Evolutionary conservation across 2,888 invertebrate genomes (phyloP).

Genomic region (Adelphocoris suturalis): DNA sequence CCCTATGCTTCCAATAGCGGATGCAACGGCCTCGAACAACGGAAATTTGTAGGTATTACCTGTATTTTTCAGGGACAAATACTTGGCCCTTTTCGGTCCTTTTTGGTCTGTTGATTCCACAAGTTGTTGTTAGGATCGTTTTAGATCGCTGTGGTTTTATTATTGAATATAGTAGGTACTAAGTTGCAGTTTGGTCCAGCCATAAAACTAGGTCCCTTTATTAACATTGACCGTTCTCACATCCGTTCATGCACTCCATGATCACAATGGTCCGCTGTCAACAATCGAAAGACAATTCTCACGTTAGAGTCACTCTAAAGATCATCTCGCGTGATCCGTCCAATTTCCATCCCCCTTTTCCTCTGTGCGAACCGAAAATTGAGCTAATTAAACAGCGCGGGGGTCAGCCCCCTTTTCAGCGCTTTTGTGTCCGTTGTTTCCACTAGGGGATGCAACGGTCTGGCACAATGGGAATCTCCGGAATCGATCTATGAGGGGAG

Average conservation of each 20-base stretch:
- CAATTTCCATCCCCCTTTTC: neutral
- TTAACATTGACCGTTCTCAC: neutral
- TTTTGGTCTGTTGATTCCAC: too few relatives aligned
- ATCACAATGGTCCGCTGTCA: neutral
- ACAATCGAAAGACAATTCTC: neutral
- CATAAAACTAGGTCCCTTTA: too few relatives aligned
- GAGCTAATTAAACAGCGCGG: constrained; percentile 14
- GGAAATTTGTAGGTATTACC: too few relatives aligned
- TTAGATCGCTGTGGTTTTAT: too few relatives aligned
- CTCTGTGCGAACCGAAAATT: constrained; percentile 1
- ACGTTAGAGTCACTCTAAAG: neutral
- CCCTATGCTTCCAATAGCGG: too few relatives aligned
- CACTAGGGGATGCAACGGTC: constrained; percentile 13
- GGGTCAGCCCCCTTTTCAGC: neutral
- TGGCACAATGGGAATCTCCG: neutral
- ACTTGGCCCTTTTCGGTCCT: too few relatives aligned
- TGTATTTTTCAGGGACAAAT: too few relatives aligned
- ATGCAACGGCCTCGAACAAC: too few relatives aligned
- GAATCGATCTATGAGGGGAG: neutral
- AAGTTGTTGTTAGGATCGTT: too few relatives aligned
- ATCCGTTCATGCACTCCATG: neutral
- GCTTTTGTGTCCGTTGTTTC: constrained; percentile 16
- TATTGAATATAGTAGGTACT: too few relatives aligned
- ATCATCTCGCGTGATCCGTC: constrained; percentile 18
- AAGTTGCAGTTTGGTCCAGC: too few relatives aligned